A percentile compares a stretch with the other conserved stretches of the same genome.
phyloP scores from a whole-genome alignment of 2,888 invertebrate species.

The Aspidiotus rigidus region DNA sequence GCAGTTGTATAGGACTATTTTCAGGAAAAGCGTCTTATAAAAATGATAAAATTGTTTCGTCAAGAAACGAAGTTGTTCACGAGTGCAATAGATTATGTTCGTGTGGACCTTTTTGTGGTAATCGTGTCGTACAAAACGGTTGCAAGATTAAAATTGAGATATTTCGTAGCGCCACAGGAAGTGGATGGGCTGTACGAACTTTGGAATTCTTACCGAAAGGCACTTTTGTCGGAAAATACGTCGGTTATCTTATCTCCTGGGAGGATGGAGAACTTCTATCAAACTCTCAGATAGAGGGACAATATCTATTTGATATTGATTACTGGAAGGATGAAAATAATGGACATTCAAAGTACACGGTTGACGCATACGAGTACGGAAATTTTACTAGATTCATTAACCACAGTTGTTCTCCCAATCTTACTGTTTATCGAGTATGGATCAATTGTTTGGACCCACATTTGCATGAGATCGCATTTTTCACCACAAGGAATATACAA shows the following conservation, averaged over 20 bases:
- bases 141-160: slow-evolving; percentile 56
- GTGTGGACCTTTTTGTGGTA: slow-evolving; percentile 67
- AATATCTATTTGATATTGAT: slow-evolving; percentile 89
- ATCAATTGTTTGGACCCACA: slow-evolving; percentile 82
- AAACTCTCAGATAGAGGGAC: slow-evolving; percentile 76
- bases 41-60: slow-evolving; percentile 57
- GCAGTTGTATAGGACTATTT: slow-evolving; percentile 42
- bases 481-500: slow-evolving; percentile 69
- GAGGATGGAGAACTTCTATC: slow-evolving; percentile 92
- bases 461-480: slow-evolving; percentile 78
- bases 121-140: slow-evolving; percentile 81
- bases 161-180: slow-evolving; percentile 76
- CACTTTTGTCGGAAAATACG: slow-evolving; percentile 82
- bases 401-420: slow-evolving; percentile 91
- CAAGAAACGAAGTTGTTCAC: slow-evolving; percentile 74
- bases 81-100: slow-evolving; percentile 85
- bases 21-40: slow-evolving; percentile 58
- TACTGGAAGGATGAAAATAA: slow-evolving; percentile 56
- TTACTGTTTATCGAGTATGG: slow-evolving; percentile 86
- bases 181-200: slow-evolving; percentile 91
- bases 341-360: slow-evolving; percentile 63
- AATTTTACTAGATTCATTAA: slow-evolving; percentile 92
- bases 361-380: slow-evolving; percentile 80
- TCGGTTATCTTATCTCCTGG: slow-evolving; percentile 84
- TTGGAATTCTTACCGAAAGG: slow-evolving; percentile 64